phyloP scores from a whole-genome alignment of 2,888 invertebrate species.

The Empis livida region DNA sequence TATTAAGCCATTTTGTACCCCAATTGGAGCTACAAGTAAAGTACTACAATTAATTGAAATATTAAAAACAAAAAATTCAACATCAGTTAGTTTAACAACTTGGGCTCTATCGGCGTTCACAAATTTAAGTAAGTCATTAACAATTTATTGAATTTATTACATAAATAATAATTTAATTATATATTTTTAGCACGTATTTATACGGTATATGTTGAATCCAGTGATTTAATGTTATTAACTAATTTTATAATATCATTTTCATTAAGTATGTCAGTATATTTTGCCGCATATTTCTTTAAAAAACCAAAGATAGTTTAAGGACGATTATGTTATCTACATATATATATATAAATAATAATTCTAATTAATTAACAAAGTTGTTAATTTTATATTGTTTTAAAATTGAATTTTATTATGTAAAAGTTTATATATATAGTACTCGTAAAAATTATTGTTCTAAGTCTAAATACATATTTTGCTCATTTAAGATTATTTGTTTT shows the following conservation, averaged over 20 bases:
- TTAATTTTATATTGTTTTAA: no score
- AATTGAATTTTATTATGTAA: no score
- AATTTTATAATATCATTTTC: slow-evolving; percentile 61
- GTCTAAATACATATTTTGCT: no score
- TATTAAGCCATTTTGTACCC: slow-evolving; percentile 38
- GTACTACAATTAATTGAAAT: slow-evolving; percentile 65
- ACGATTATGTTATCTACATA: no score
- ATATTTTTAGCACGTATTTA: slow-evolving; percentile 59
- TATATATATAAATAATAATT: no score
- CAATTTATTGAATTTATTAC: neutral
- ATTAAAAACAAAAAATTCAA: slow-evolving; percentile 53
- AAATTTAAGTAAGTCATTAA: slow-evolving; percentile 54
- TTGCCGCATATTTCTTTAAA: slow-evolving; percentile 56
- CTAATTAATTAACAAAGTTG: no score
- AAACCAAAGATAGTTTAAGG: slow-evolving; percentile 28
- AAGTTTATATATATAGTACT: no score
- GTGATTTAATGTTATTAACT: slow-evolving; percentile 53
- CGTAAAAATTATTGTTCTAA: no score
- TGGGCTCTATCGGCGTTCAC: slow-evolving; percentile 74
- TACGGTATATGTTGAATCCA: slow-evolving; percentile 67
- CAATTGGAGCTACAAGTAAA: slow-evolving; percentile 73
- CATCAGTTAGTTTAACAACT: slow-evolving; percentile 62
- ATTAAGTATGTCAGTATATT: slow-evolving; percentile 56
- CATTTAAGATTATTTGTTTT: no score
- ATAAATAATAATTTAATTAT: neutral